Evolutionary conservation across 2,797 vertebrate genomes (phyloP).

Genomic region (Tympanoctomys barrerae): DNA sequence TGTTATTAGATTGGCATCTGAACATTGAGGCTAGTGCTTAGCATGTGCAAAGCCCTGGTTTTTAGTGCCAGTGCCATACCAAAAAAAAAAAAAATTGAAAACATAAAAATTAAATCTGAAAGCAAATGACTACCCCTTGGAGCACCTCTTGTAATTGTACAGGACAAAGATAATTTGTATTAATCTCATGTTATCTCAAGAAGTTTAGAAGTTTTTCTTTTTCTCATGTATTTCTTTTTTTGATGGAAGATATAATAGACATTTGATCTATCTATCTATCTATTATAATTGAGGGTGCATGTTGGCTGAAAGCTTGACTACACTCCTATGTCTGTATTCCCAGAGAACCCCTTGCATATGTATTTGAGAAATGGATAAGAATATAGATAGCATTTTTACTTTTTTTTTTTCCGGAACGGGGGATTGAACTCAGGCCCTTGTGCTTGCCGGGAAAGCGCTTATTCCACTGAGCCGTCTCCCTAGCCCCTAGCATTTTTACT

Average conservation of each 20-base stretch:
- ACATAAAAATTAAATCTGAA: background rate
- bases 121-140: background rate
- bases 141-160: background rate
- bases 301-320: background rate
- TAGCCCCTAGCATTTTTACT: conserved; percentile 44
- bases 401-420: no score
- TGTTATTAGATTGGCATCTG: background rate
- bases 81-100: no score
- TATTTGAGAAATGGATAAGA: background rate
- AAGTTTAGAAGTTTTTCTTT: background rate
- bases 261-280: background rate
- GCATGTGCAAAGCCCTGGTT: background rate
- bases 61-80: background rate
- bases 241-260: background rate
- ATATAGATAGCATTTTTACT: conserved; percentile 20
- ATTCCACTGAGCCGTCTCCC: no score
- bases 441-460: no score
- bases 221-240: background rate
- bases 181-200: background rate
- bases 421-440: no score
- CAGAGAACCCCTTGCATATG: background rate
- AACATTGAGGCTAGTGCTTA: background rate
- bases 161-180: background rate
- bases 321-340: background rate
- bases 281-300: background rate